Base-by-base conservation (phyloP, 2,888 invertebrate genomes). In the Cosmia trapezina region DNA sequence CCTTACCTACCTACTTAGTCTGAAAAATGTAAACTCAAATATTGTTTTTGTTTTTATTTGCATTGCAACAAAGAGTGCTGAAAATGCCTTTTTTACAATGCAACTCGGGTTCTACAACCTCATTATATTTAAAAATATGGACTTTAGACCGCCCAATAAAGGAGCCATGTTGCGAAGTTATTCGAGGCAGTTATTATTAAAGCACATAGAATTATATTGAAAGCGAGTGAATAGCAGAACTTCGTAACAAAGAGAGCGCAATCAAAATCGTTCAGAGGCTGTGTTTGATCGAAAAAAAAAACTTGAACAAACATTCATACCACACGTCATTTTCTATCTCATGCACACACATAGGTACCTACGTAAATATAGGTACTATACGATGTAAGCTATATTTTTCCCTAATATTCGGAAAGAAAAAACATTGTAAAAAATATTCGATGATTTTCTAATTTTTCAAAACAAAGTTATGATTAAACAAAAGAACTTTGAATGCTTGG, bases 141-240 rank as follows among this genome's bases (percentile, higher is more conserved):
- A 43, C 56, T 56, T 76, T 54, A 17, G 2, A 49, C 22, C 33
- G 9, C 12, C 6, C 19, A 33, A 69, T 49, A 78, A 69, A 57
- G 33, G 33, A 43, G 9, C 43, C 41, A 37, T 37, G 41, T 47
- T 14, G 41, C 41, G 41, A 67, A 41, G 33, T 49, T n/a, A 77
- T 54, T 67, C 17, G n/a, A n/a, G 4, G 22, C 69, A 47, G 53
- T 53, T 65, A 65, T 47, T 47, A 45, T 45, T n/a, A 47, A 9
- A 66, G 67, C 3, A 65, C 14, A 64, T n/a, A 41, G 9, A 76
- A 54, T 65, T 72, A 17, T 76, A 76, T 76, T 66, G 67, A 76
- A 76, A 76, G 37, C 45, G 67, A 76, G 37, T 45, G 22, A 37
- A 76, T 12, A n/a, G 37, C 37, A 65, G 17, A 75, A 64, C 17